Conservation (phyloP, 1,140 invertebrate genomes). For the Drosophila trapezifrons region DNA sequence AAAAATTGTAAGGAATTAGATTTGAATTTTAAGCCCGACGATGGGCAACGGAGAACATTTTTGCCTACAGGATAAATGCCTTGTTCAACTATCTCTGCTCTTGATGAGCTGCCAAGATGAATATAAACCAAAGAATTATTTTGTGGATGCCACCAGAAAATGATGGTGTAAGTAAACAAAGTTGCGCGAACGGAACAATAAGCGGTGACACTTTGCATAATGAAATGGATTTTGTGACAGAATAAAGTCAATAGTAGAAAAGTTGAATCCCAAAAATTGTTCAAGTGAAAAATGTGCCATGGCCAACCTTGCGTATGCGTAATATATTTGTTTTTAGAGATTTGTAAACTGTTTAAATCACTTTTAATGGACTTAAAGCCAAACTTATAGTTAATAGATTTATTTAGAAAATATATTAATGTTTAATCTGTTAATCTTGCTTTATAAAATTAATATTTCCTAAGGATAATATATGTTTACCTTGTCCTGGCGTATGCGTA, state of each 20-base stretch:
- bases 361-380: not conserved
- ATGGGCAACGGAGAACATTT: constrained; percentile 20
- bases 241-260: constrained; percentile 16
- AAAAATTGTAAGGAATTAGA: constrained; percentile 39
- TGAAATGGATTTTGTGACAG: constrained; percentile 32
- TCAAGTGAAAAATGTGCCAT: constrained; percentile 1
- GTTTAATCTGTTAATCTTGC: not conserved
- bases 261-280: constrained; percentile 9
- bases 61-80: constrained; percentile 25
- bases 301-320: not conserved
- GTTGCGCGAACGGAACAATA: constrained; percentile 29
- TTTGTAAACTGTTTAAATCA: constrained; percentile 5
- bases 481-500: constrained; percentile 27
- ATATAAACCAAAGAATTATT: constrained; percentile 29
- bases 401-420: not conserved
- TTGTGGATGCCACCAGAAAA: constrained; percentile 30
- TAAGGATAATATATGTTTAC: not conserved
- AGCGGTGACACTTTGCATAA: constrained; percentile 46
- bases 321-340: not conserved
- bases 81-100: constrained; percentile 33
- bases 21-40: constrained; percentile 37
- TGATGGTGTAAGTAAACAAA: constrained; percentile 35
- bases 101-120: constrained; percentile 50
- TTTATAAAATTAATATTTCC: not conserved
- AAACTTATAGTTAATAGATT: not conserved